Conservation (phyloP, 2,888 invertebrate genomes). For the Diaphora mendica region DNA sequence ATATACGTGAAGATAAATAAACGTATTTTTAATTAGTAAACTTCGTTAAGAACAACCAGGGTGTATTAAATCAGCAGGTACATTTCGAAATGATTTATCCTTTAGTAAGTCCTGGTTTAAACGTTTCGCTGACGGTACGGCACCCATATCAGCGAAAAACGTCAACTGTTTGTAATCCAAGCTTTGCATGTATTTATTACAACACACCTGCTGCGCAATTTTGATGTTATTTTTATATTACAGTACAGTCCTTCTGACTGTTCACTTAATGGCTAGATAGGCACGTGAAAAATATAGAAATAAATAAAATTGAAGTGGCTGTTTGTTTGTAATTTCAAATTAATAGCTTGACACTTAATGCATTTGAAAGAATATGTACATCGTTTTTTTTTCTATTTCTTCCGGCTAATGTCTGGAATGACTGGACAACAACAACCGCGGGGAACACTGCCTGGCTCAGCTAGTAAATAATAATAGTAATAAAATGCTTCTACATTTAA, state of each 20-base stretch:
- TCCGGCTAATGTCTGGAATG: too few relatives aligned
- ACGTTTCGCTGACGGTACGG: constrained; percentile 44
- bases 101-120: constrained; percentile 32
- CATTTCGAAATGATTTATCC: constrained; percentile 39
- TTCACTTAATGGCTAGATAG: background rate
- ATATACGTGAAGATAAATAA: background rate
- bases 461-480: too few relatives aligned
- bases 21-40: background rate
- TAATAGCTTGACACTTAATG: too few relatives aligned
- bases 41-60: background rate
- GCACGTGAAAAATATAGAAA: too few relatives aligned
- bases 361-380: too few relatives aligned
- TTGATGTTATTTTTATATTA: constrained; percentile 13
- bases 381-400: too few relatives aligned
- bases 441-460: too few relatives aligned
- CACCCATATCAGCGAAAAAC: constrained; percentile 68
- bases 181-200: constrained; percentile 52
- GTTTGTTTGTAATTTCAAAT: too few relatives aligned
- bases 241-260: background rate
- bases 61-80: constrained; percentile 5
- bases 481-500: too few relatives aligned
- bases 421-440: too few relatives aligned
- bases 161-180: constrained; percentile 65
- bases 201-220: constrained; percentile 43
- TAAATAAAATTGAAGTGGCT: too few relatives aligned